Evolutionary conservation across 2,888 invertebrate species (phyloP), one percentile per base, ranked within the genome.

Genomic region (Amphimallon solstitiale): DNA sequence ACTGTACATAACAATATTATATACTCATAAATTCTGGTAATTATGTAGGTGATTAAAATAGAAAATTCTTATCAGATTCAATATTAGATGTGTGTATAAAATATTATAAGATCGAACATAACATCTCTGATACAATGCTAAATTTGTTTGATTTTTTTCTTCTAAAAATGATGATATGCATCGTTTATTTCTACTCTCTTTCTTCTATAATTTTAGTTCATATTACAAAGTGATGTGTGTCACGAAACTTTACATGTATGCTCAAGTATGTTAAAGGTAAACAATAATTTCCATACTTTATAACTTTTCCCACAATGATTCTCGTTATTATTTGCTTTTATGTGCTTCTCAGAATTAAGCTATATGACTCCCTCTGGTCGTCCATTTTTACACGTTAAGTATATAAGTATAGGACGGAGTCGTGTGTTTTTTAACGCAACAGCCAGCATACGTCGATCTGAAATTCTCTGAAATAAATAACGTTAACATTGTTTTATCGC

Each of bases 271-370:
- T 23, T 23, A 56, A 56, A 56, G 37, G 56, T 56, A 56, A 56
- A 56, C 56, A 56, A 56, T 56, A 56, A 56, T 56, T 56, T 56
- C 56, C 56, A 56, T 56, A 56, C 56, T 23, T 56, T 56, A 56
- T 43, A 56, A 56, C 56, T 56, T 56, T 56, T 56, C 56, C 56
- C 56, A 56, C 56, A 56, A 56, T 14, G 23, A 23, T 23, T 23
- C 29, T 49, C 29, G 23, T 23, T 56, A 40, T 43, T 56, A 56
- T 56, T 56, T 56, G 56, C 56, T 43, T 56, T 56, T 23, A 56
- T 29, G 43, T 29, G 29, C 14, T 56, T 56, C 56, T 43, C 23
- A 40, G 56, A 56, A 56, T 56, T 23, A 21, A 14, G 56, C 23
- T 29, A 56, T 56, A 56, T 43, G 56, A 56, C 43, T 56, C 56